Evolutionary conservation across 2,113 vertebrate genomes (phyloP).

Genomic region (Myodes glareolus): DNA sequence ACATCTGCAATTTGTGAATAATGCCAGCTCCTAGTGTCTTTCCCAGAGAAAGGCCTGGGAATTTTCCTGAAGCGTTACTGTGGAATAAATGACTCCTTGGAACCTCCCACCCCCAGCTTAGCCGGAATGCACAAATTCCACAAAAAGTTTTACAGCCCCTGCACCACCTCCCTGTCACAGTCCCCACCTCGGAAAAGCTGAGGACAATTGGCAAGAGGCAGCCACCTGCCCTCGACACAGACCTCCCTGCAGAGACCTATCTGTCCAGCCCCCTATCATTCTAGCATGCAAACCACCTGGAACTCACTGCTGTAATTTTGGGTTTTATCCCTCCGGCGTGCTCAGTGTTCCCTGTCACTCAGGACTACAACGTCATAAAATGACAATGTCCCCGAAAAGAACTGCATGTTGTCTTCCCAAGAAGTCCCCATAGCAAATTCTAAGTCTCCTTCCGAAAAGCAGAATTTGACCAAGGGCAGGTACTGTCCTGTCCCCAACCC

Average conservation of each 20-base stretch:
- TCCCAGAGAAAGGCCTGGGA: not conserved
- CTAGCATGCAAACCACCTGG: not conserved
- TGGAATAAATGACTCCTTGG: not conserved
- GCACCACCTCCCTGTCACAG: not conserved
- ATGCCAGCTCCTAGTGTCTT: not conserved
- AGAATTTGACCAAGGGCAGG: not conserved
- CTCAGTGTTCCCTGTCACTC: not conserved
- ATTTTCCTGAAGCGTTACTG: not conserved
- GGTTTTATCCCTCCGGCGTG: no score
- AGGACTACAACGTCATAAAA: not conserved
- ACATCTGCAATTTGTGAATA: not conserved
- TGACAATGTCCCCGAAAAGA: not conserved
- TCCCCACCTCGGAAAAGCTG: not conserved
- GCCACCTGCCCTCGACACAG: not conserved
- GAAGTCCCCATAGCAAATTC: not conserved
- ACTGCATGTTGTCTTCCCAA: not conserved
- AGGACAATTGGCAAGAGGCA: not conserved
- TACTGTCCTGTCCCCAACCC: not conserved
- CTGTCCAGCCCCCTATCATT: not conserved
- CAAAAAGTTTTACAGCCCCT: not conserved
- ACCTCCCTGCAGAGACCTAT: no score
- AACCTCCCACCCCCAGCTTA: no score
- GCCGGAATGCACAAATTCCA: not conserved
- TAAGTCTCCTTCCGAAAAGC: no score
- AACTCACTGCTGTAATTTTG: not conserved